A percentile compares a stretch with the other conserved stretches of the same genome.
These are phyloP conservation scores for Ichneumoninae sp. DNA, from an alignment of 2,888 invertebrate genomes.

Conservation along the genomic window DNA sequence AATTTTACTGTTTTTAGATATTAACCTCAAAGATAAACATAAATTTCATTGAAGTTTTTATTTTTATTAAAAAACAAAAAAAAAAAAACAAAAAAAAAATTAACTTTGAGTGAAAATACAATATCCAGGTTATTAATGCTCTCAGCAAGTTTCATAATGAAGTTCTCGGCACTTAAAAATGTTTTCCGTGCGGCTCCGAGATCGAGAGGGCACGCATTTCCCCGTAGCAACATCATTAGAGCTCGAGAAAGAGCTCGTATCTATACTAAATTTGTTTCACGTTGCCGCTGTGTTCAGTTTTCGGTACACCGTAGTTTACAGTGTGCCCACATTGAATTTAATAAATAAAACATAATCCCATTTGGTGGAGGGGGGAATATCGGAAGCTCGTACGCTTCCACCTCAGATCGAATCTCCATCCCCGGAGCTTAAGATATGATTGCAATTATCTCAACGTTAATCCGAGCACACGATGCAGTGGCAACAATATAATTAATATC, in stretches of 20 bases:
- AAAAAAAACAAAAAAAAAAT: no score
- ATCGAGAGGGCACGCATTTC: background rate
- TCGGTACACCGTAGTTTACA: background rate
- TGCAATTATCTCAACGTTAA: conserved; percentile 27
- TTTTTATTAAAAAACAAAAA: no score
- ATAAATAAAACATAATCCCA: conserved; percentile 35
- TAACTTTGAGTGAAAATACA: no score
- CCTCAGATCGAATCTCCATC: background rate
- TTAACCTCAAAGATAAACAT: no score
- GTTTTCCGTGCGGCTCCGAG: background rate
- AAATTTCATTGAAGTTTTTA: no score
- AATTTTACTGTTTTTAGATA: no score
- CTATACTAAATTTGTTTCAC: conserved; percentile 4
- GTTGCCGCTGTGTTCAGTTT: background rate
- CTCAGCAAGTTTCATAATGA: background rate
- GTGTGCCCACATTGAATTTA: conserved; percentile 7
- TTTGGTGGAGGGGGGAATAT: conserved; percentile 12
- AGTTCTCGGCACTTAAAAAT: background rate
- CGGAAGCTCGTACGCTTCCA: background rate
- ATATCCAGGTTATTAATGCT: background rate
- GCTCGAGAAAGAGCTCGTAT: background rate
- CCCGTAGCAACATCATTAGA: background rate
- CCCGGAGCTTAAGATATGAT: conserved; percentile 20
- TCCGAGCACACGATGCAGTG: background rate
- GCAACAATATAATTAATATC: conserved; percentile 39